Conservation (phyloP, 92 coral and sea anemone species). For the Actinernus sp. region DNA sequence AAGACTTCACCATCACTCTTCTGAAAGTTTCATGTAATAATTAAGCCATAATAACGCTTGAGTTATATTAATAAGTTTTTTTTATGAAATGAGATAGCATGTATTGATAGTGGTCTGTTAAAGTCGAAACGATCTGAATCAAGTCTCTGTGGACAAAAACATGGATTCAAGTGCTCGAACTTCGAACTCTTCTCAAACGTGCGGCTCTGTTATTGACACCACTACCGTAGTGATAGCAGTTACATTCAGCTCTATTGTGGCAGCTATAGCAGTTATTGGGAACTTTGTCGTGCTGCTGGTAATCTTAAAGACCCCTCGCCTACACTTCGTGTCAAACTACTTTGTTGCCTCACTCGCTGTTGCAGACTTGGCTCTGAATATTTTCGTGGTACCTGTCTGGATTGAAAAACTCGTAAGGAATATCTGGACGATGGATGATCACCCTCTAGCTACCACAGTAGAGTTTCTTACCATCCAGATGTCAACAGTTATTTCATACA, state of each 20-base stretch:
- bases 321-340: constrained; percentile 13
- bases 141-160: too few relatives aligned
- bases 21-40: too few relatives aligned
- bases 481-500: constrained; percentile 9
- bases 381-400: constrained; percentile 22
- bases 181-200: background rate
- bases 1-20: too few relatives aligned
- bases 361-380: constrained; percentile 21
- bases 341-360: constrained; percentile 27
- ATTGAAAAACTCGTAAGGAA: constrained; percentile 11
- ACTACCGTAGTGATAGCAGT: constrained; percentile 11
- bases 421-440: constrained; percentile 32
- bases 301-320: constrained; percentile 21
- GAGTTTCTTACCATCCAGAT: constrained; percentile 29
- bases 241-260: constrained; percentile 26
- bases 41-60: too few relatives aligned
- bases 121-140: too few relatives aligned
- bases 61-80: too few relatives aligned
- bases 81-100: too few relatives aligned
- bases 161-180: too few relatives aligned
- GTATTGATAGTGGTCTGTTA: too few relatives aligned
- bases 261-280: constrained; percentile 16
- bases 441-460: constrained; percentile 9
- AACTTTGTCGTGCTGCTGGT: constrained; percentile 25
- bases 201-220: constrained; percentile 10